A percentile compares a stretch with the other conserved stretches of the same genome.
Conservation (phyloP, 2,113 vertebrate genomes). For the Hucho hucho region DNA sequence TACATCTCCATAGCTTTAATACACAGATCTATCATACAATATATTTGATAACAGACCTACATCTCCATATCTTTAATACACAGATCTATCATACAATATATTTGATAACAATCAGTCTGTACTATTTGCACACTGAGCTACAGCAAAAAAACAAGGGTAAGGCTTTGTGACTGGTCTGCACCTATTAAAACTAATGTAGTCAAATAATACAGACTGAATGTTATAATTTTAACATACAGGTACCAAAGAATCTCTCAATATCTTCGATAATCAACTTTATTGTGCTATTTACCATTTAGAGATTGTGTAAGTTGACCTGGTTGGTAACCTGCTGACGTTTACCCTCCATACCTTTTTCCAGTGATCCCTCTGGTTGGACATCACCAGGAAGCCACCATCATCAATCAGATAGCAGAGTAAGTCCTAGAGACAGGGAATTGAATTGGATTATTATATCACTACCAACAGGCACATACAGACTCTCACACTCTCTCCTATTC, state of each 20-base stretch:
- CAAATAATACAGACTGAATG: too few species aligned
- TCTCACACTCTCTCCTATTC: not conserved
- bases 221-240: too few species aligned
- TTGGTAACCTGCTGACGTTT: too few species aligned
- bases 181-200: too few species aligned
- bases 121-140: too few species aligned
- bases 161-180: too few species aligned
- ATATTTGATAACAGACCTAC: too few species aligned
- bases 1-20: not conserved
- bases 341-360: constrained; percentile 84
- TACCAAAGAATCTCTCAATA: not conserved
- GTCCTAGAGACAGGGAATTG: constrained; percentile 74
- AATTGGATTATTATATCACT: constrained; percentile 1
- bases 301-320: not conserved
- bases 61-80: not conserved
- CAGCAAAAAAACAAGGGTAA: too few species aligned
- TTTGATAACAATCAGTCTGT: too few species aligned
- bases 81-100: not conserved
- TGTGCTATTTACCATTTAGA: not conserved
- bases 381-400: constrained; percentile 94
- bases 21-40: too few species aligned
- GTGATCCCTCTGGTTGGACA: constrained; percentile 97
- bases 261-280: not conserved
- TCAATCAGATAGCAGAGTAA: constrained; percentile 95
- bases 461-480: not conserved